phyloP scores from a whole-genome alignment of 2,888 invertebrate species.

The Oxystoma pomonae region DNA sequence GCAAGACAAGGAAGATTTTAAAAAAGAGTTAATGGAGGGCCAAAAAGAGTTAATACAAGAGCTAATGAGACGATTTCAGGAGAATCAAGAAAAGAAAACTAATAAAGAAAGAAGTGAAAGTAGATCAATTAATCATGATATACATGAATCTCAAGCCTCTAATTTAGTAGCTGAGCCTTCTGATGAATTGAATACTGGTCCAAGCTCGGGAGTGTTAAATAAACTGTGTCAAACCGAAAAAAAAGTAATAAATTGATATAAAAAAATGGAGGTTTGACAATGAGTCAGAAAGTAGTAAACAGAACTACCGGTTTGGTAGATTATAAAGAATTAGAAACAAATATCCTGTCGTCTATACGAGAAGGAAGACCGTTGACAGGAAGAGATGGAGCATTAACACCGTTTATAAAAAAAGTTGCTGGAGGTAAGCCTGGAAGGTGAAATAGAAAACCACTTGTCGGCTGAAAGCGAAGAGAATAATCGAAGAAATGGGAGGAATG shows the following conservation, averaged over 20 bases:
- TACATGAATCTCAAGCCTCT: too few relatives aligned
- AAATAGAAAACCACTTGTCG: conserved; percentile 10
- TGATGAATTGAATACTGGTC: too few relatives aligned
- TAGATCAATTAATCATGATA: too few relatives aligned
- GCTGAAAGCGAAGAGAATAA: conserved; percentile 10
- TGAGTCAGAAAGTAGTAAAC: conserved; percentile 7
- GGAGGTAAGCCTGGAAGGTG: conserved; percentile 11
- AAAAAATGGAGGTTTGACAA: conserved; percentile 4
- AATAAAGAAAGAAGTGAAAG: too few relatives aligned
- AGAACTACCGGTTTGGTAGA: conserved; percentile 7
- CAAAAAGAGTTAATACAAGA: too few relatives aligned
- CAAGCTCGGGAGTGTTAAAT: too few relatives aligned
- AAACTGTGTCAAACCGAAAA: conserved; percentile 13
- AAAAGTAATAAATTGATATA: not conserved
- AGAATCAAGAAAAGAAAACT: too few relatives aligned
- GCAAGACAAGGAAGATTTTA: too few relatives aligned
- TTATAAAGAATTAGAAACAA: conserved; percentile 7
- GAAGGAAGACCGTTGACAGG: conserved; percentile 7
- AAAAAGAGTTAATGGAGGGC: too few relatives aligned
- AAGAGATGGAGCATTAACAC: conserved; percentile 7
- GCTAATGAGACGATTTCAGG: too few relatives aligned
- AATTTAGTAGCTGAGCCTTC: too few relatives aligned
- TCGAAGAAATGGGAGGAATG: conserved; percentile 10
- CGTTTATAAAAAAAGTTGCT: conserved; percentile 12
- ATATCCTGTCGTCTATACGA: conserved; percentile 7